These are phyloP conservation scores for Champsocephalus esox DNA, from an alignment of 2,797 vertebrate species.

Conservation along the genomic window DNA sequence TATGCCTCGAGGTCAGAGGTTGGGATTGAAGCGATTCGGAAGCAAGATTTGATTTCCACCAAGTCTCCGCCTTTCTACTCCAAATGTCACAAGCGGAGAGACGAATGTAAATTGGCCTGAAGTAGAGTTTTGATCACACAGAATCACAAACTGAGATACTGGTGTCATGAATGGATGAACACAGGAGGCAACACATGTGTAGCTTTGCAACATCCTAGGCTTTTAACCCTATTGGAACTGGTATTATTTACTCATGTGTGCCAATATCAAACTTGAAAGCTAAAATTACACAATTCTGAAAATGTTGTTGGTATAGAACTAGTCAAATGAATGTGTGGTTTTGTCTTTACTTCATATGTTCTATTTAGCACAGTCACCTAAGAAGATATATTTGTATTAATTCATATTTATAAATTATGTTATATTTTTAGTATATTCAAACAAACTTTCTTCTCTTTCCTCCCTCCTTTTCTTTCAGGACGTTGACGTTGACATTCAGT, in stretches of 20 bases:
- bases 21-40: constrained; percentile 11
- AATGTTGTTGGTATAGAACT: no score
- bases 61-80: constrained; percentile 17
- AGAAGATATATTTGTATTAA: neutral
- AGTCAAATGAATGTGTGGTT: no score
- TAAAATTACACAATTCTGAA: neutral
- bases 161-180: constrained; percentile 30
- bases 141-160: constrained; percentile 53
- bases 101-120: constrained; percentile 52
- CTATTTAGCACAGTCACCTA: neutral
- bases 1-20: constrained; percentile 34
- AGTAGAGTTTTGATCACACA: constrained; percentile 43
- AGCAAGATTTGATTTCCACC: constrained; percentile 27
- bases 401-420: neutral
- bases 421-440: no score
- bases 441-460: neutral
- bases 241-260: constrained; percentile 17
- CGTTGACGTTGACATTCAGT: constrained; percentile 88
- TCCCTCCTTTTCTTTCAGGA: constrained; percentile 82
- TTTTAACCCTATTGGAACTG: constrained; percentile 13
- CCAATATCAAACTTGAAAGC: neutral
- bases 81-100: constrained; percentile 49
- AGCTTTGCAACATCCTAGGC: neutral
- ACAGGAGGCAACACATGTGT: constrained; percentile 15
- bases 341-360: neutral